These are phyloP conservation scores for Drosophila lacertosa DNA, from an alignment of 1,140 invertebrate species.

Conservation along the genomic window DNA sequence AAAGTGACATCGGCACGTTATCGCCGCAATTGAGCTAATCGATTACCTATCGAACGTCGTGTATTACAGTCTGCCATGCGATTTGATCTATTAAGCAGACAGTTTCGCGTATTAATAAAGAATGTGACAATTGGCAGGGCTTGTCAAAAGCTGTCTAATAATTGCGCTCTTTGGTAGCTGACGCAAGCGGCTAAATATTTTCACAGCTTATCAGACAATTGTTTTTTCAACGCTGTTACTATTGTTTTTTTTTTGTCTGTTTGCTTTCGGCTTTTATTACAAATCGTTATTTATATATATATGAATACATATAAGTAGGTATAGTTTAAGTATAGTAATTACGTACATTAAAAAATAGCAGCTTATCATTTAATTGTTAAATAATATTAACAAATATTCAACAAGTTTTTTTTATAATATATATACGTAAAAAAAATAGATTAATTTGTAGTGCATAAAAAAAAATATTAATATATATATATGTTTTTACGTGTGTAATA, in stretches of 20 bases:
- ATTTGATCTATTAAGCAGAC: not conserved
- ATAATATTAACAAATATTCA: constrained; percentile 57
- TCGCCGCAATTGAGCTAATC: too few species aligned
- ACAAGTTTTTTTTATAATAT: constrained; percentile 29
- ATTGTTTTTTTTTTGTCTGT: constrained; percentile 26
- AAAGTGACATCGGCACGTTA: too few species aligned
- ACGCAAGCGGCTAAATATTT: constrained; percentile 71
- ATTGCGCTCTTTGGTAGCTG: constrained; percentile 46
- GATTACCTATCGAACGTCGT: not conserved
- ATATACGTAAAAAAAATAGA: constrained; percentile 27
- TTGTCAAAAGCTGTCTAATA: constrained; percentile 52
- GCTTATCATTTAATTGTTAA: constrained; percentile 48
- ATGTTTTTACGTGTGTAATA: constrained; percentile 19
- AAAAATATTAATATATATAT: constrained; percentile 20
- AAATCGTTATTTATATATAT: constrained; percentile 35
- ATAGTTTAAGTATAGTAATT: constrained; percentile 42
- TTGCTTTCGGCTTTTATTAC: constrained; percentile 42
- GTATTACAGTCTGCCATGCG: not conserved
- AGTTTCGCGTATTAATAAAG: constrained; percentile 16
- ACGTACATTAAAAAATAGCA: constrained; percentile 60
- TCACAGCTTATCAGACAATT: constrained; percentile 50
- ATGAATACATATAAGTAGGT: constrained; percentile 18
- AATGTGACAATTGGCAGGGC: constrained; percentile 21
- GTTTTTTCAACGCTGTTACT: constrained; percentile 10
- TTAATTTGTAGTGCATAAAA: constrained; percentile 14